These are phyloP conservation scores for Nothocercus julius DNA, from an alignment of 2,113 vertebrate species.

Conservation along the genomic window DNA sequence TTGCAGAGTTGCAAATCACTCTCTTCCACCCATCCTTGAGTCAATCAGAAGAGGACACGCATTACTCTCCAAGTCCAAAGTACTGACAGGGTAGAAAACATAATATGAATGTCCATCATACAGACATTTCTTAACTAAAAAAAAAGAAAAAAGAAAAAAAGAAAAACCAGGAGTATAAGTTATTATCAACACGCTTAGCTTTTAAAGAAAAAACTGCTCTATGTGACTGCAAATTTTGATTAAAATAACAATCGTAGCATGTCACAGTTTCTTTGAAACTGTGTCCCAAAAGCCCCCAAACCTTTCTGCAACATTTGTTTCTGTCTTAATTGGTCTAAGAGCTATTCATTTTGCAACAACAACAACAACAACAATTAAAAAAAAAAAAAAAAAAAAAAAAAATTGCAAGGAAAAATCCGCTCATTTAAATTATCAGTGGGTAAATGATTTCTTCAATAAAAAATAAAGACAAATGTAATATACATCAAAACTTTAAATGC, in stretches of 20 bases:
- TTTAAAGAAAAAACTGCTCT: background rate
- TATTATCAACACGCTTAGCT: background rate
- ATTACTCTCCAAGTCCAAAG: background rate
- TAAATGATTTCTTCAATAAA: background rate
- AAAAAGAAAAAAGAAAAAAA: fast-evolving
- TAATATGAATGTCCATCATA: background rate
- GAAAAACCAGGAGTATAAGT: background rate
- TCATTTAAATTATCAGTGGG: background rate
- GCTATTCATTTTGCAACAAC: background rate
- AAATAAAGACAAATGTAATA: background rate
- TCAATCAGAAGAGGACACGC: background rate
- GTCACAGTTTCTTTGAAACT: background rate
- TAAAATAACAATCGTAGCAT: background rate
- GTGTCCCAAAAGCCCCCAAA: background rate
- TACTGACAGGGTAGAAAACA: slow-evolving; percentile 15
- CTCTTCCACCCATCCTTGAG: background rate
- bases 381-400: too few species aligned
- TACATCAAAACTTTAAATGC: background rate
- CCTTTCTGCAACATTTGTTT: background rate
- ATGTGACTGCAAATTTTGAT: background rate
- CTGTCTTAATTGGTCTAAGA: too few species aligned
- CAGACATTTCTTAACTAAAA: background rate
- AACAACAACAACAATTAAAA: too few species aligned
- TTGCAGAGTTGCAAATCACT: slow-evolving; percentile 8
- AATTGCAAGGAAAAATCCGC: background rate